Conservation (phyloP, 2,113 vertebrate species). For the Ptilonorhynchus violaceus region DNA sequence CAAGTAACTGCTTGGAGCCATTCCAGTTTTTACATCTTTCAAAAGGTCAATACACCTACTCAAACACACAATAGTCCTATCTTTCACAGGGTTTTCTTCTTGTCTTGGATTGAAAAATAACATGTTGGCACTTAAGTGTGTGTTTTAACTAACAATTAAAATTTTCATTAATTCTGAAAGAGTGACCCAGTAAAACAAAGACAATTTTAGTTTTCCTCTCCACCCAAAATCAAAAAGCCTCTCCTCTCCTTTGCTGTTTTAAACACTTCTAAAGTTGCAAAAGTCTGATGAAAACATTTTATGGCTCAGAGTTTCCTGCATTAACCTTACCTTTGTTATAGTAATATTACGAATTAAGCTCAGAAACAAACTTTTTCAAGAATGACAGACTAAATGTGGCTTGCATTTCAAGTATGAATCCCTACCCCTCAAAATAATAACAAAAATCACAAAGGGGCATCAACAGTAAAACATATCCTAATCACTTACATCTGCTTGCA, state of each 20-base stretch:
- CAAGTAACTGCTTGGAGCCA: slow-evolving; percentile 69
- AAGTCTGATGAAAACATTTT: slow-evolving; percentile 43
- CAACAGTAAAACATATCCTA: slow-evolving; percentile 68
- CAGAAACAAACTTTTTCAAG: slow-evolving; percentile 48
- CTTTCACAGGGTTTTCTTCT: slow-evolving; percentile 75
- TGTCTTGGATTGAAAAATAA: slow-evolving; percentile 72
- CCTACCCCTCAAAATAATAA: neutral
- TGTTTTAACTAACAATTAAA: slow-evolving; percentile 66
- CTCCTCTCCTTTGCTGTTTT: neutral
- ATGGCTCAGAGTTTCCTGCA: slow-evolving; percentile 6
- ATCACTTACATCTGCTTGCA: slow-evolving; percentile 68
- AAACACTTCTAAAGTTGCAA: slow-evolving; percentile 11
- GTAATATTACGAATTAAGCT: slow-evolving; percentile 16
- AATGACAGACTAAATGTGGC: slow-evolving; percentile 18
- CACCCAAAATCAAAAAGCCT: slow-evolving; percentile 11
- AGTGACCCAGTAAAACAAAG: slow-evolving; percentile 37
- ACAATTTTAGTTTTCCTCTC: slow-evolving; percentile 24
- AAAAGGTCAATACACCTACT: slow-evolving; percentile 85
- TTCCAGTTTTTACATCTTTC: slow-evolving; percentile 79
- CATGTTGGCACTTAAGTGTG: slow-evolving; percentile 38
- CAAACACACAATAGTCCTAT: slow-evolving; percentile 71
- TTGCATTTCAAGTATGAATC: slow-evolving; percentile 51
- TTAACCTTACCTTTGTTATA: slow-evolving; percentile 34
- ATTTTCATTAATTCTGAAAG: slow-evolving; percentile 53
- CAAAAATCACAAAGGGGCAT: slow-evolving; percentile 55